Evolutionary conservation across 2,113 vertebrate species (phyloP).

Genomic region (Calyptomena viridis): DNA sequence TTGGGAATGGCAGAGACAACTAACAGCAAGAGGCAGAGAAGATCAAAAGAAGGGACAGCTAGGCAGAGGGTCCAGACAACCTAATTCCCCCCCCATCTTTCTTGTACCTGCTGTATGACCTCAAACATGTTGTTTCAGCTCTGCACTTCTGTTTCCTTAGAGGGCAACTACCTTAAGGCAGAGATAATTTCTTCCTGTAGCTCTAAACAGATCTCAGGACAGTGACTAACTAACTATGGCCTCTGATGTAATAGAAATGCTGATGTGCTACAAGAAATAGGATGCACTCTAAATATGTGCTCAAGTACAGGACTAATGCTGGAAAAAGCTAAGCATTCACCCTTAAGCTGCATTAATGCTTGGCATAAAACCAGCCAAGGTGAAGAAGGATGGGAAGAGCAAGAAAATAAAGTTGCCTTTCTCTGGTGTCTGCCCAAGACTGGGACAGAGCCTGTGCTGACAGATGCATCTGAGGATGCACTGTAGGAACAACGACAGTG

Average conservation of each 20-base stretch:
- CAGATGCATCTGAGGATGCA: rapidly evolving
- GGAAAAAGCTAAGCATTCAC: no score
- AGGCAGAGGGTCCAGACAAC: neutral
- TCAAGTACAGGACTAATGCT: neutral
- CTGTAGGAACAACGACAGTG: no score
- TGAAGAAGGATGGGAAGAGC: neutral
- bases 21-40: neutral
- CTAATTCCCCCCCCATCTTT: neutral
- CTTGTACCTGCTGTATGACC: neutral
- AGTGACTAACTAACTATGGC: neutral
- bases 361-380: neutral
- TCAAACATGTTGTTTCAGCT: rapidly evolving
- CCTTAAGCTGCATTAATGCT: neutral
- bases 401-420: neutral
- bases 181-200: neutral
- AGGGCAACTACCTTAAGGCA: neutral
- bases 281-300: neutral
- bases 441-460: neutral
- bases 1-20: neutral
- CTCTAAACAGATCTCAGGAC: neutral
- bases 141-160: neutral
- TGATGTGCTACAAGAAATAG: neutral
- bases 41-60: neutral
- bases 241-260: neutral
- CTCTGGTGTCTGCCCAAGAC: neutral